These are phyloP conservation scores for Coryphaenoides rupestris DNA, from an alignment of 2,113 vertebrate species.

Conservation along the genomic window DNA sequence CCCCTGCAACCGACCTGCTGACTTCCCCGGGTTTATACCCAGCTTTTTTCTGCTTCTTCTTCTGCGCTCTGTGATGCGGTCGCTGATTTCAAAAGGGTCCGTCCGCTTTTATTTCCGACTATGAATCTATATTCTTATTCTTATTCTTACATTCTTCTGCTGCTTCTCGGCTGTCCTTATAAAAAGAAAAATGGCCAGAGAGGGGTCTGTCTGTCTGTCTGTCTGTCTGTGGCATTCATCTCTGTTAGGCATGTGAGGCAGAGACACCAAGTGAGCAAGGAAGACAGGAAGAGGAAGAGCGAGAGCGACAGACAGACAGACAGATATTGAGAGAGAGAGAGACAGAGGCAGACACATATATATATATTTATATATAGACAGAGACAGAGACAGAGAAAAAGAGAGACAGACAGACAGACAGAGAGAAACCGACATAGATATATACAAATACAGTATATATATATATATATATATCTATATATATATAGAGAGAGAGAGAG, in stretches of 20 bases:
- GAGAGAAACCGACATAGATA: not conserved
- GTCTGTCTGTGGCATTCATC: slow-evolving; percentile 16
- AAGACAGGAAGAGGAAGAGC: too few relatives aligned
- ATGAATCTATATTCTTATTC: not conserved
- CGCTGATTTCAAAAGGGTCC: too few relatives aligned
- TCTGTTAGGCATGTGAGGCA: not conserved
- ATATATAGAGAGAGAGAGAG: not conserved
- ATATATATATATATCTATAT: not conserved
- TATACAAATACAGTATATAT: not conserved
- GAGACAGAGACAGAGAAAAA: not conserved
- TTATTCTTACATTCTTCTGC: slow-evolving; percentile 28
- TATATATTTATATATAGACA: too few relatives aligned
- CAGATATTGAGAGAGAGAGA: not conserved
- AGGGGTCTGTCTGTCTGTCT: slow-evolving; percentile 21
- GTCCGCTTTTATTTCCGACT: too few relatives aligned
- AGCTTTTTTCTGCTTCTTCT: too few relatives aligned
- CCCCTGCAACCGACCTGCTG: slow-evolving; percentile 75
- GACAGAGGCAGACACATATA: too few relatives aligned
- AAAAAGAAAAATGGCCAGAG: slow-evolving; percentile 2
- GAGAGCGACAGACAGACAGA: not conserved
- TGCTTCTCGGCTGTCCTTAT: slow-evolving; percentile 19
- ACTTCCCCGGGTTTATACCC: slow-evolving; percentile 49
- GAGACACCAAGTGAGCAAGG: not conserved
- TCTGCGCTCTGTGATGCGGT: too few relatives aligned
- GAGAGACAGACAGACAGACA: not conserved